Conservation (phyloP, 2,113 vertebrate species). For the Symphodus melops region DNA sequence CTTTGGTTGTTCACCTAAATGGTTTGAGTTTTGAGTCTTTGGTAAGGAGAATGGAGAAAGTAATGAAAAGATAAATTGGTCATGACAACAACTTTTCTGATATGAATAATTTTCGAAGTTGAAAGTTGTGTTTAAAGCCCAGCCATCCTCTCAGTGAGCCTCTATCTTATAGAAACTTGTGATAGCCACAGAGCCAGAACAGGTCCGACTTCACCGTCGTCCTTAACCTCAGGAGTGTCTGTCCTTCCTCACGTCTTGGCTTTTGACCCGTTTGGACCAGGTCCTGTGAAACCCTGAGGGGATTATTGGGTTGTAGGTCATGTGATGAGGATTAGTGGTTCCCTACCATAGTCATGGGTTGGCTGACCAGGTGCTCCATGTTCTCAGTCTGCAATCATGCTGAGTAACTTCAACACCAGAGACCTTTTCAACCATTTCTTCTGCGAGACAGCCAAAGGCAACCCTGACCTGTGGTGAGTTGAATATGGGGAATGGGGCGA, state of each 20-base stretch:
- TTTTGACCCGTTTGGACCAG: slow-evolving; percentile 69
- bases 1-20: too few relatives aligned
- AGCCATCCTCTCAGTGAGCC: neutral
- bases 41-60: too few relatives aligned
- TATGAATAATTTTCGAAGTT: neutral
- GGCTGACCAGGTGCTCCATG: slow-evolving; percentile 63
- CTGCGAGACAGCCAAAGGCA: slow-evolving; percentile 84
- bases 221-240: slow-evolving; percentile 25
- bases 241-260: slow-evolving; percentile 53
- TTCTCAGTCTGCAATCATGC: slow-evolving; percentile 79
- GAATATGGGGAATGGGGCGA: neutral
- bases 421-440: slow-evolving; percentile 85
- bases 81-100: too few relatives aligned
- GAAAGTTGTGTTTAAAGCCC: neutral
- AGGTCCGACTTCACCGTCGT: slow-evolving; percentile 7
- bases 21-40: too few relatives aligned
- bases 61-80: too few relatives aligned
- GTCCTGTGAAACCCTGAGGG: slow-evolving; percentile 72
- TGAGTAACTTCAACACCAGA: slow-evolving; percentile 85
- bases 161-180: neutral
- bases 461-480: slow-evolving; percentile 85
- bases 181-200: slow-evolving; percentile 16
- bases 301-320: slow-evolving; percentile 83
- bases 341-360: slow-evolving; percentile 77
- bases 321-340: slow-evolving; percentile 84